Evolutionary conservation across 2,113 vertebrate genomes (phyloP).

Genomic region (Seriola dumerili): DNA sequence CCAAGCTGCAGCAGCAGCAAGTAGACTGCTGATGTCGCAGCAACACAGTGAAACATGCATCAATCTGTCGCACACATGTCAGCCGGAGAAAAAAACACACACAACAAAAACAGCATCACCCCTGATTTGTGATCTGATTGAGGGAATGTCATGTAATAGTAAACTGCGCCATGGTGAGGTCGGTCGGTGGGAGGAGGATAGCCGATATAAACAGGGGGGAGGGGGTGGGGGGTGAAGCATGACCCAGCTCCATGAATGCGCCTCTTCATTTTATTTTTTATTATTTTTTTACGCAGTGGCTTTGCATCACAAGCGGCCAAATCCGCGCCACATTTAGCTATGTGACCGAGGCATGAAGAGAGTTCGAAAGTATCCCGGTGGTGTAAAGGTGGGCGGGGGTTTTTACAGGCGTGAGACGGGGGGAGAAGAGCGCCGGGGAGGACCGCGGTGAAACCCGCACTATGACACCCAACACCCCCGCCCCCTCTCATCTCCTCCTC

Average conservation of each 20-base stretch:
- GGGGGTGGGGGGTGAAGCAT: constrained; percentile 14
- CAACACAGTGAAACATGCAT: constrained; percentile 29
- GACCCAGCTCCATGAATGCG: constrained; percentile 54
- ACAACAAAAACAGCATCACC: not conserved
- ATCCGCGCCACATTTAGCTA: constrained; percentile 68
- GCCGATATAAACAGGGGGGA: constrained; percentile 53
- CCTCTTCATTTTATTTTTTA: constrained; percentile 30
- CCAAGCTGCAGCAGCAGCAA: constrained; percentile 15
- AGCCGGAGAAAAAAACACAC: not conserved
- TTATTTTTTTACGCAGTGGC: constrained; percentile 64
- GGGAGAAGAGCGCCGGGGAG: constrained; percentile 51
- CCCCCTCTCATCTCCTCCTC: not conserved
- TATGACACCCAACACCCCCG: constrained; percentile 64
- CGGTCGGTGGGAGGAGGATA: constrained; percentile 47
- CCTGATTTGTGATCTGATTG: not conserved
- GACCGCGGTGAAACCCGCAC: constrained; percentile 83
- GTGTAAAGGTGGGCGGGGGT: not conserved
- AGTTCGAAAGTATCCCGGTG: not conserved
- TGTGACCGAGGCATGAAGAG: constrained; percentile 70
- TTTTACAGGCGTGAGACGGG: not conserved
- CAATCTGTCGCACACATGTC: constrained; percentile 7
- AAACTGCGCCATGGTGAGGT: constrained; percentile 81
- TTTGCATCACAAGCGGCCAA: constrained; percentile 77
- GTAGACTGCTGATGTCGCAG: constrained; percentile 54
- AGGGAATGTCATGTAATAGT: constrained; percentile 53